Base-by-base conservation (phyloP, 92 coral and sea anemone genomes). In the Umimayanthus chanpuru region DNA sequence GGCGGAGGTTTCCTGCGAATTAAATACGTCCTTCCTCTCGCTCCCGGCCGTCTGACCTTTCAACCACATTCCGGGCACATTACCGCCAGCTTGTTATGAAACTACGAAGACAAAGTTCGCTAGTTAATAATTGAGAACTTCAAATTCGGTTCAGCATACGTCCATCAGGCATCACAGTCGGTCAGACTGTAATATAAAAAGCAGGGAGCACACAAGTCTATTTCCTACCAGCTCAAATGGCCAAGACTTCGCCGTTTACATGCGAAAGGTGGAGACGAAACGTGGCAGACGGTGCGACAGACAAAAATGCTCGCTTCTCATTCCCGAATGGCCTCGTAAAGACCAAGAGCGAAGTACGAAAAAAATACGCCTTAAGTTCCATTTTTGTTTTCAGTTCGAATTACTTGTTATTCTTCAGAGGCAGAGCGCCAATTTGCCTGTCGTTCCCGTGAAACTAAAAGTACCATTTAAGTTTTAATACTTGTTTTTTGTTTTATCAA, bases 321-420 rank as follows among this genome's bases (percentile, higher is more conserved):
- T 83, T 41, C 40, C 78, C 78, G n/a, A 70, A 44, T n/a, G 78
- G 65, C 78, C 78, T 83, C 21, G 87, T 83, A 49, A 83, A 83
- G 43, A 70, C 21, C 15, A 47, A 32, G 21, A 43, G 18, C 87
- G 87, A 83, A 68, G 87, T 83, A 83, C 38, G 87, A 10, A 10
- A 28, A 32, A 10, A 50, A 79, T 25, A 50, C 82, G n/a, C 29
- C 10, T 78, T 44, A 38, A 20, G 1, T 14, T 74, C 38, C n/a
- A 20, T 11, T 74, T 74, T 30, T 38, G 79, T 74, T 74, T 74
- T 30, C 36, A 32, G 36, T 32, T 32, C 43, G n/a, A 61, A 61
- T 4, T 61, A 61, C 25, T 4, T 14, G 11, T 53, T 53, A 53
- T 61, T 21, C 68, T 20, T 18, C 68, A 21, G 18, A 73, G 21